Base-by-base conservation (phyloP, 2,797 vertebrate species). In the Chelon auratus region DNA sequence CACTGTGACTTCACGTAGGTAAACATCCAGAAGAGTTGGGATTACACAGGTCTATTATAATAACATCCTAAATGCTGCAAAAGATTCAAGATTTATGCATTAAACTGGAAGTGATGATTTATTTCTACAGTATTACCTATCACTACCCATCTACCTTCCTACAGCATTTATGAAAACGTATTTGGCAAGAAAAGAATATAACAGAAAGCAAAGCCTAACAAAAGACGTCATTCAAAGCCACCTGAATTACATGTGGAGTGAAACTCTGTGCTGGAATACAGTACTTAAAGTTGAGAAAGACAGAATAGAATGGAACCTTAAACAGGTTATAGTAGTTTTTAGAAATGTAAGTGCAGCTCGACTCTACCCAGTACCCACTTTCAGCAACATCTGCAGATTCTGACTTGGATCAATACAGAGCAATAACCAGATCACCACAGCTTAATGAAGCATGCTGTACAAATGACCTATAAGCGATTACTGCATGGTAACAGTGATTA, bases 361-460 rank as follows among this genome's bases (percentile, higher is more conserved):
- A 4, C 17, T 36, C 4, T 48, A 3, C 13, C n/a, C 17, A 40
- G 5, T 47, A 40, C 72, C 1, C 45, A 45, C 50, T 58, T 52
- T 53, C 2, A 77, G 51, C 18, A 67, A 37, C 18, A 15, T 62
- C 33, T 22, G 42, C 55, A 70, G 10, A 36, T 62, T 60, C 14
- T 42, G 20, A n/a, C 53, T 4, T 48, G 33, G 15, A 62, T 77
- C 70, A 69, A 36, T 69, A 52, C 20, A 39, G 10, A 63, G 24
- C 20, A 5, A 43, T 17, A 65, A 71, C 26, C 62, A 18, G 37
- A 72, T 47, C 60, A 30, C 24, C 36, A 26, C 26, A 14, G 56
- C 51, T 64, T 62, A 75, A 69, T 75, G 68, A 78, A 69, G 60
- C 74, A 64, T 51, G 54, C 43, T 63, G 66, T 66, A 63, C 39